Percentiles rank a stretch among this genome's conserved stretches.
phyloP scores from a whole-genome alignment of 2,113 vertebrate genomes.

The Clupea harengus region DNA sequence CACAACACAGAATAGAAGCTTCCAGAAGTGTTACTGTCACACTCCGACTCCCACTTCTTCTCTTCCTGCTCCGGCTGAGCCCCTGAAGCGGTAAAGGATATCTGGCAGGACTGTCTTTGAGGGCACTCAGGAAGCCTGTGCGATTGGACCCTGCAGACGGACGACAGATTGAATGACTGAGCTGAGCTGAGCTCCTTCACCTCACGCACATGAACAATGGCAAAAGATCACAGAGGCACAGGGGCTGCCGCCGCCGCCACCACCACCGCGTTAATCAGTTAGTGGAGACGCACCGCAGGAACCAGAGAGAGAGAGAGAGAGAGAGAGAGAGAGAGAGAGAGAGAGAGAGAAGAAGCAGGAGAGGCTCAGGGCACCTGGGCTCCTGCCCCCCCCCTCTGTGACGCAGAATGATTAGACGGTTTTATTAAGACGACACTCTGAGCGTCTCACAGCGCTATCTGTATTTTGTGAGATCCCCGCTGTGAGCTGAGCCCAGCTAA shows the following conservation, averaged over 20 bases:
- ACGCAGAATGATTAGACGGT: too few species aligned
- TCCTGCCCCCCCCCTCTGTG: too few species aligned
- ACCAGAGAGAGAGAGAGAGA: background rate
- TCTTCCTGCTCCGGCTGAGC: background rate
- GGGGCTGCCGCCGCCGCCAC: background rate
- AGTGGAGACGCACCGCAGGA: background rate
- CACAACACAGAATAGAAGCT: background rate
- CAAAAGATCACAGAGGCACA: background rate
- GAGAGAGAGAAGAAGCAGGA: background rate
- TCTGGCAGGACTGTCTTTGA: conserved; percentile 95
- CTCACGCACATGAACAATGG: background rate
- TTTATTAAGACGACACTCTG: too few species aligned
- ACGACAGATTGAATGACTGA: background rate
- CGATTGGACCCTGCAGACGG: conserved; percentile 82
- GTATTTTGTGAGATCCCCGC: too few species aligned
- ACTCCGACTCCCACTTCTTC: background rate
- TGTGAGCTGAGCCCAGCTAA: background rate
- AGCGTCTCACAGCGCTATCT: too few species aligned
- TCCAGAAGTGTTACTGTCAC: background rate
- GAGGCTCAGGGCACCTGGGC: background rate
- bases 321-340: background rate
- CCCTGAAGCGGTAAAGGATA: conserved; percentile 78
- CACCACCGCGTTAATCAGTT: background rate
- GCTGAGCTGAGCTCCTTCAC: background rate
- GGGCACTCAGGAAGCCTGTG: conserved; percentile 85